A percentile compares a stretch with the other conserved stretches of the same genome.
Evolutionary conservation across 2,888 invertebrate genomes (phyloP).

Genomic region (Phasia obesa): DNA sequence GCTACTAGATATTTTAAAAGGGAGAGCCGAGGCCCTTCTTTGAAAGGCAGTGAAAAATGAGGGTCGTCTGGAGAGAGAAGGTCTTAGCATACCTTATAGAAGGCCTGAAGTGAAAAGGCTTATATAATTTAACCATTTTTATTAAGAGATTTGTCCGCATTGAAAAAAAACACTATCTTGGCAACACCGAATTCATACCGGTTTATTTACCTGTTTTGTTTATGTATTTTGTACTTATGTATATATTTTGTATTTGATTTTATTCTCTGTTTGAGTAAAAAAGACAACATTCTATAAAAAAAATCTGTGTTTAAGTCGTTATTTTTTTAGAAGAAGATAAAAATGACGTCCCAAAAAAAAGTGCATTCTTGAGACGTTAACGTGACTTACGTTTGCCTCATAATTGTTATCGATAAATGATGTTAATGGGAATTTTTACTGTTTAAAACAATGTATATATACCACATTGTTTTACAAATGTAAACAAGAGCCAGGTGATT

Average conservation of each 20-base stretch:
- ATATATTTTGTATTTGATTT: conserved; percentile 18
- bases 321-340: not conserved
- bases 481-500: no score
- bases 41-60: no score
- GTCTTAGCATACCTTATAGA: no score
- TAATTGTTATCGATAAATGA: not conserved
- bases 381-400: not conserved
- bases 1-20: no score
- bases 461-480: no score
- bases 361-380: not conserved
- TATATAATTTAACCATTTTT: no score
- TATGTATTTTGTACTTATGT: no score
- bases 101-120: no score
- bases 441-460: no score
- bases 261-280: conserved; percentile 13
- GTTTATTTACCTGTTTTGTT: conserved; percentile 31
- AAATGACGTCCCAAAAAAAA: conserved; percentile 9
- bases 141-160: no score
- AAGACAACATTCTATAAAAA: not conserved
- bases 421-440: not conserved
- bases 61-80: no score
- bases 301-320: not conserved
- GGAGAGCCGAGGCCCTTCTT: no score
- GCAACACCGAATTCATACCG: conserved; percentile 40
- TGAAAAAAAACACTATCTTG: not conserved